A percentile compares a stretch with the other conserved stretches of the same genome.
Evolutionary conservation across 2,797 vertebrate species (phyloP).

Genomic region (Pipistrellus kuhlii): DNA sequence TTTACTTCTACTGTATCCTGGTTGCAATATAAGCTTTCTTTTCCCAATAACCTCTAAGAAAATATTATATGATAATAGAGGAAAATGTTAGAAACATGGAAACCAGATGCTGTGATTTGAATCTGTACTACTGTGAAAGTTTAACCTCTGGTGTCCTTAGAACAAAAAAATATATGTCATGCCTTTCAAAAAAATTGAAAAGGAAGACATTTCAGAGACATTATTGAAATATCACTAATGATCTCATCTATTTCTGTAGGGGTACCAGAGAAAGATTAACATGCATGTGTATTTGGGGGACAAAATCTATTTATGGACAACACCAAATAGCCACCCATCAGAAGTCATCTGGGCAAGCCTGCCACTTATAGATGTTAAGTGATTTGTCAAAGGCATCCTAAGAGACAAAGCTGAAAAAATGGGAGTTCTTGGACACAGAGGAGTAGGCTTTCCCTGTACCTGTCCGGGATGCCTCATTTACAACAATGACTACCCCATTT

Average conservation of each 20-base stretch:
- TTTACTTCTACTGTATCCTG: conserved; percentile 65
- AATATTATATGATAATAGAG: conserved; percentile 54
- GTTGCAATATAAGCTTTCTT: conserved; percentile 30
- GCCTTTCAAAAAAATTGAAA: conserved; percentile 56
- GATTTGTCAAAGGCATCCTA: not conserved
- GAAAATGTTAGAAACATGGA: conserved; percentile 36
- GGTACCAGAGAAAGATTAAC: conserved; percentile 6
- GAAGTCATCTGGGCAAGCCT: not conserved
- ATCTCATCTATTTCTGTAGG: not conserved
- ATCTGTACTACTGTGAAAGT: conserved; percentile 29
- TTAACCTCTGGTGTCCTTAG: conserved; percentile 42
- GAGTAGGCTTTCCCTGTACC: not conserved
- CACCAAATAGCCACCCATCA: not conserved
- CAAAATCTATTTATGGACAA: not conserved
- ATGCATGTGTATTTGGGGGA: not conserved
- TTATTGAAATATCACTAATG: conserved; percentile 57
- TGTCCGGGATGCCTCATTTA: not conserved
- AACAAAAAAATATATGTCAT: conserved; percentile 61
- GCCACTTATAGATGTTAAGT: not conserved
- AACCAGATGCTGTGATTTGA: conserved; percentile 23
- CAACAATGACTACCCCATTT: not conserved
- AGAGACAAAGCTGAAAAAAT: not conserved
- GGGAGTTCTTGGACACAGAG: fast-evolving
- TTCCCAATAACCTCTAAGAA: conserved; percentile 47
- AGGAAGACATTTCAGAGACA: conserved; percentile 54